A percentile compares a stretch with the other conserved stretches of the same genome.
Conservation (phyloP, 2,888 invertebrate species). For the Plusia festucae region DNA sequence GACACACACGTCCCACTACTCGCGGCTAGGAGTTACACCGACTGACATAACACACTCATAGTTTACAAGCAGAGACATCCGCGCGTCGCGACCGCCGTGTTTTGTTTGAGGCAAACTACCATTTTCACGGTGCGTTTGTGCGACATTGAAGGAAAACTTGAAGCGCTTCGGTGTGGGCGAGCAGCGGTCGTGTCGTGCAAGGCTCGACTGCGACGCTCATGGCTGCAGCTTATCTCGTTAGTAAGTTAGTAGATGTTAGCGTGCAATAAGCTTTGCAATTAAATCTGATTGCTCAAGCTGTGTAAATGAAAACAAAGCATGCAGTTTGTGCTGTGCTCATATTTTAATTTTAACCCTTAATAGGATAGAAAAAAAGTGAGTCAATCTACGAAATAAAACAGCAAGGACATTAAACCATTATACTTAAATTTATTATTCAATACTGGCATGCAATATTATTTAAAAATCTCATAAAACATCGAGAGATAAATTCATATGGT, state of each 20-base stretch:
- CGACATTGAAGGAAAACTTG: conserved; percentile 77
- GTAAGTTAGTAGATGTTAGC: conserved; percentile 5
- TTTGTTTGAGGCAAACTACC: conserved; percentile 74
- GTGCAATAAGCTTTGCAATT: conserved; percentile 6
- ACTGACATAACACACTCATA: conserved; percentile 67
- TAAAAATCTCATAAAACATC: conserved; percentile 83
- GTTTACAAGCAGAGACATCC: conserved; percentile 69
- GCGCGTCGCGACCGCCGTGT: conserved; percentile 74
- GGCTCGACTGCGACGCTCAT: conserved; percentile 38
- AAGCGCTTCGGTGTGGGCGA: conserved; percentile 55
- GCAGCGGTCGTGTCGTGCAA: conserved; percentile 46
- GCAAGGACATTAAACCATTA: conserved; percentile 79
- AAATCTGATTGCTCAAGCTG: not conserved
- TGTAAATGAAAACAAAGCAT: conserved; percentile 1
- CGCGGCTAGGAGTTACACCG: conserved; percentile 61
- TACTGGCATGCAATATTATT: conserved; percentile 85
- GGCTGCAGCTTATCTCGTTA: conserved; percentile 41
- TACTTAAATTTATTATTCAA: conserved; percentile 89
- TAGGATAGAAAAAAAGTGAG: conserved; percentile 27
- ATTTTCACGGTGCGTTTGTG: conserved; percentile 70
- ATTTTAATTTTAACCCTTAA: not conserved
- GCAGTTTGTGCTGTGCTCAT: too few relatives aligned
- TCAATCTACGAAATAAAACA: conserved; percentile 78
- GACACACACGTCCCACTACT: conserved; percentile 57
- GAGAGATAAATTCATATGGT: conserved; percentile 86